Base-by-base conservation (phyloP, 2,797 vertebrate genomes). In the Luscinia luscinia region DNA sequence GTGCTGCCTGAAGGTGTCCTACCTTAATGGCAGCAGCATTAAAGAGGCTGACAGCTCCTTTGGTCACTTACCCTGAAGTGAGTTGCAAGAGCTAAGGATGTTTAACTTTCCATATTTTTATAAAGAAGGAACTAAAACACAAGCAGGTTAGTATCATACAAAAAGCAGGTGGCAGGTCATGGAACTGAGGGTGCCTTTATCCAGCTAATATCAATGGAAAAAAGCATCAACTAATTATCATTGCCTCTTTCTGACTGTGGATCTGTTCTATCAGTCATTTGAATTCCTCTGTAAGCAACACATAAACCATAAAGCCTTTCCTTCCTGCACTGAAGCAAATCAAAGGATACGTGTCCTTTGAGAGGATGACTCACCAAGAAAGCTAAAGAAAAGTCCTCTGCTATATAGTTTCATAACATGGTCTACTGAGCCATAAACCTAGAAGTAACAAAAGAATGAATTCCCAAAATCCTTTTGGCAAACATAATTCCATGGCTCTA, bases 281-380 rank as follows among this genome's bases (percentile, higher is more conserved):
- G 36, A 68, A 45, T 52, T 32, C 26, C 66, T 85, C 57, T 75
- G 28, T 68, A 70, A 64, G 7, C 1, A 5, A 64, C 24, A 48
- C 22, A 26, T 28, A 84, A 87, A 43, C 41, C 27, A 59, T 63
- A 57, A 87, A 89, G 30, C 18, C 15, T 82, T 89, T 90, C 76
- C 64, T 87, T 92, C 84, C 62, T 87, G 49, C 30, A 41, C 18
- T 41, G 58, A 87, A 85, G 57, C 20, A 83, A 70, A 67, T 54
- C 55, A 69, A 94, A 61, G 67, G 59, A 83, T 94, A 88, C 28
- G 30, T 89, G 87, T 95, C 93, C 73, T 80, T 92, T 21, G 34
- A 77, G 84, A 78, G 63, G 51, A 83, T 95, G 89, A 92, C 74
- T 96, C 95, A 93, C 27, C 51, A 63, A 72, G 61, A 89, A 67